phyloP scores from a whole-genome alignment of 1,140 invertebrate genomes.

The Euwallacea fornicatus region DNA sequence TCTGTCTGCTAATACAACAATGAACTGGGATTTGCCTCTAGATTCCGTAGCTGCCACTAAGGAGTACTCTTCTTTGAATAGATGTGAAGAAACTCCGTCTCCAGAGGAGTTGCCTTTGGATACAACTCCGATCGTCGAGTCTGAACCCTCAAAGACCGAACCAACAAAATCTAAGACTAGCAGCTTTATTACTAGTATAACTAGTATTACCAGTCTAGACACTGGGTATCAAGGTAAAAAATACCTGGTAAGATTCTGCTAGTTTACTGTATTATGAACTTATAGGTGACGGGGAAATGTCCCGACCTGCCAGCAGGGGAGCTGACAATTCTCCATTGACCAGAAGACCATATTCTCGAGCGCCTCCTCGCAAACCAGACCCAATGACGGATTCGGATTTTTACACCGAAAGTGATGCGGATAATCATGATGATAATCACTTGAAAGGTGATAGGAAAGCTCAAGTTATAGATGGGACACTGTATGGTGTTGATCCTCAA shows the following conservation, averaged over 20 bases:
- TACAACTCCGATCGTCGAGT: constrained; percentile 58
- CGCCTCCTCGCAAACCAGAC: constrained; percentile 64
- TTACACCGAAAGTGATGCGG: constrained; percentile 84
- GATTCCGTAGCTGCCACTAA: constrained; percentile 47
- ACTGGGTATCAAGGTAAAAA: constrained; percentile 72
- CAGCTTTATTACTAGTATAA: constrained; percentile 81
- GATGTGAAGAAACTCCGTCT: constrained; percentile 75
- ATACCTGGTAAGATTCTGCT: constrained; percentile 45
- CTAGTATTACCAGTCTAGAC: constrained; percentile 82
- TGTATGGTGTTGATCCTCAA: constrained; percentile 68
- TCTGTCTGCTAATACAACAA: constrained; percentile 57
- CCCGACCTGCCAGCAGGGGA: constrained; percentile 72
- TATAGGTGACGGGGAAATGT: constrained; percentile 75
- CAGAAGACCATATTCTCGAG: constrained; percentile 48
- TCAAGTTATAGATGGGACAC: constrained; percentile 80
- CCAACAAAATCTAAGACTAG: constrained; percentile 61
- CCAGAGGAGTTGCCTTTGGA: constrained; percentile 80
- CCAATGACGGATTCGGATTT: constrained; percentile 89
- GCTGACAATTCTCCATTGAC: constrained; percentile 66
- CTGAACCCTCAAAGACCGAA: constrained; percentile 57
- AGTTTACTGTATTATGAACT: not conserved
- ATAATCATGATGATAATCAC: constrained; percentile 73
- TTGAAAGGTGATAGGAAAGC: constrained; percentile 66
- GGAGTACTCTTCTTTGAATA: constrained; percentile 39
- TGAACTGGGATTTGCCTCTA: constrained; percentile 62